Evolutionary conservation across 53 echinoderm and acorn worm species (phyloP).

Genomic region (Apostichopus leukothele): DNA sequence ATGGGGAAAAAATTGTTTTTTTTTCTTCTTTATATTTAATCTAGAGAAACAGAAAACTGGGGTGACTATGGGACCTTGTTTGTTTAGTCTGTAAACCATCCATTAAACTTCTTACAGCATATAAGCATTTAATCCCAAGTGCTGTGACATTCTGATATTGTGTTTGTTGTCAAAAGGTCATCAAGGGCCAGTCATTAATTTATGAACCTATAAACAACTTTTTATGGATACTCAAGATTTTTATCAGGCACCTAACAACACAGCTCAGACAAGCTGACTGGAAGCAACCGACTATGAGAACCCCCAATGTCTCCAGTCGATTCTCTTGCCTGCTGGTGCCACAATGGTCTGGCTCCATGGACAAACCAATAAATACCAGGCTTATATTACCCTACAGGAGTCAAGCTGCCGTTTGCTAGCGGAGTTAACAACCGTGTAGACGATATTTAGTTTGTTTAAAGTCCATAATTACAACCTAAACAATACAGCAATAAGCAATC

Average conservation of each 20-base stretch:
- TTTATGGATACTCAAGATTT: neutral
- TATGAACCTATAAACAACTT: too few species aligned
- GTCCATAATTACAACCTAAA: neutral
- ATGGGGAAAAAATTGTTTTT: too few species aligned
- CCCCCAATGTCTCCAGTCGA: neutral
- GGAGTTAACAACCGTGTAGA: neutral
- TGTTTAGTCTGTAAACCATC: too few species aligned
- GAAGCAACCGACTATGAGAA: neutral
- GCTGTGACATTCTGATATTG: too few species aligned
- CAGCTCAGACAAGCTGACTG: neutral
- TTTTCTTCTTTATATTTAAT: too few species aligned
- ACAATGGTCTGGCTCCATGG: neutral
- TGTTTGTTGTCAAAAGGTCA: too few species aligned
- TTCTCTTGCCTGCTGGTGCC: neutral
- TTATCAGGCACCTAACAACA: neutral
- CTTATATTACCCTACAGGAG: neutral
- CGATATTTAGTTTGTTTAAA: neutral
- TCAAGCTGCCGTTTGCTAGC: neutral
- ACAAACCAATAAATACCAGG: neutral
- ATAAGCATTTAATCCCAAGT: too few species aligned
- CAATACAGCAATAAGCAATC: neutral
- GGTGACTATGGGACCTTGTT: too few species aligned
- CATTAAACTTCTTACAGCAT: too few species aligned
- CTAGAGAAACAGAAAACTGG: too few species aligned
- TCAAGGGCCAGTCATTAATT: too few species aligned